Conservation (phyloP, 2,888 invertebrate species). For the Lutraria lutraria region DNA sequence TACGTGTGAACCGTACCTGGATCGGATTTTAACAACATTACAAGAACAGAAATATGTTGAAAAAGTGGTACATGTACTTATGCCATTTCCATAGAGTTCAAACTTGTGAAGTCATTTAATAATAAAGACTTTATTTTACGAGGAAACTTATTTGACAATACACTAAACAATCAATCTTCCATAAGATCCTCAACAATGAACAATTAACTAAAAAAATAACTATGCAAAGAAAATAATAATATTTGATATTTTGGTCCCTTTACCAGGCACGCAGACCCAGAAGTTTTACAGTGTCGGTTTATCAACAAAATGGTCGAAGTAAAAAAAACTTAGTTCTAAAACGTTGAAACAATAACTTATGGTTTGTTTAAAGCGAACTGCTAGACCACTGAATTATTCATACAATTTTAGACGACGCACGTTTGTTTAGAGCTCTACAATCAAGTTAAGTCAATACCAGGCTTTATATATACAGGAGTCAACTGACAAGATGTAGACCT, state of each 20-base stretch:
- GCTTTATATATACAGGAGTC: not conserved
- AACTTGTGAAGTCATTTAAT: too few relatives aligned
- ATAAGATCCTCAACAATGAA: too few relatives aligned
- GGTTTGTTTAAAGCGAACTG: not conserved
- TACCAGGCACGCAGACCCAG: too few relatives aligned
- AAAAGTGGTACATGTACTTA: too few relatives aligned
- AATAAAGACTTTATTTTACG: too few relatives aligned
- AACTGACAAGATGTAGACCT: not conserved
- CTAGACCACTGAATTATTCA: constrained; percentile 12
- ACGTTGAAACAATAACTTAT: not conserved
- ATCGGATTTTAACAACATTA: not conserved
- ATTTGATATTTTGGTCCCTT: too few relatives aligned
- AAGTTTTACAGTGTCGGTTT: not conserved
- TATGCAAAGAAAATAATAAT: too few relatives aligned
- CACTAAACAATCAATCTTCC: too few relatives aligned
- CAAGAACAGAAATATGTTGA: not conserved
- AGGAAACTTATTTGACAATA: too few relatives aligned
- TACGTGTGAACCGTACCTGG: not conserved
- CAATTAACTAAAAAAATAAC: too few relatives aligned
- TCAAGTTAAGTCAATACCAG: not conserved
- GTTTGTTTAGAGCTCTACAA: not conserved
- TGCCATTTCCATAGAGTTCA: too few relatives aligned
- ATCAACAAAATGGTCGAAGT: not conserved
- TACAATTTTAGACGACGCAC: not conserved
- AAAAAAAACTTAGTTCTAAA: not conserved